Evolutionary conservation across 1,140 invertebrate genomes (phyloP), one percentile per base, ranked within the genome.

Genomic region (Geopemphigus sp.): DNA sequence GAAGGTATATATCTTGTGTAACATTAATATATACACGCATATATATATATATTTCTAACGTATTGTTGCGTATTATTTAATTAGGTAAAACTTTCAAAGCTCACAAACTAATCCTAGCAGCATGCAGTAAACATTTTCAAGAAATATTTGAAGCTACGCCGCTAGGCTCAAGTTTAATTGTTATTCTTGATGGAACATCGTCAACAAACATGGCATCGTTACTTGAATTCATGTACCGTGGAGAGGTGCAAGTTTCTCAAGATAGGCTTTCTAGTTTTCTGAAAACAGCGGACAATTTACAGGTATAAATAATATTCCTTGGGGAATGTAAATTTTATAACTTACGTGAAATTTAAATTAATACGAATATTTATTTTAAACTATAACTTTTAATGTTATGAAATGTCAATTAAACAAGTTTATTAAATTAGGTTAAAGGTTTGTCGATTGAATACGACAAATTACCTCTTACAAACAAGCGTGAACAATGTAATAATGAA

Each of bases 41-140:
- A 8, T 39, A 39, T 53, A 47, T 39, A 57, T 76, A n/a, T 39
- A 29, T 57, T 4, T n/a, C 14, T 1, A 57, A 73, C 6, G 15
- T 5, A 29, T 26, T 54, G 12, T 26, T 70, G 24, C 29, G 1
- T 68, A 59, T 66, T 81, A 82, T 84, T 83, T 83, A 90, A 90
- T 1, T 87, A 95, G 94, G 94, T 85, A 91, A 93, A 84, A 94
- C 93, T 83, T 94, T 96, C 85, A 93, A 94, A 86, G 94, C 94
- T 82, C 95, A 97, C 88, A 92, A 92, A 86, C 88, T 96, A 82
- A 95, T 97, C 81, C 87, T 96, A 85, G 94, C 95, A 83, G 94
- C 95, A 85, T 96, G 94, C 87, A 96, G 94, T 87, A 94, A 95
- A 86, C 95, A 96, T 86, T 94, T 97, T 86, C 94, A 95, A 84